phyloP scores from a whole-genome alignment of 2,888 invertebrate species.

The Hymenopus coronatus region DNA sequence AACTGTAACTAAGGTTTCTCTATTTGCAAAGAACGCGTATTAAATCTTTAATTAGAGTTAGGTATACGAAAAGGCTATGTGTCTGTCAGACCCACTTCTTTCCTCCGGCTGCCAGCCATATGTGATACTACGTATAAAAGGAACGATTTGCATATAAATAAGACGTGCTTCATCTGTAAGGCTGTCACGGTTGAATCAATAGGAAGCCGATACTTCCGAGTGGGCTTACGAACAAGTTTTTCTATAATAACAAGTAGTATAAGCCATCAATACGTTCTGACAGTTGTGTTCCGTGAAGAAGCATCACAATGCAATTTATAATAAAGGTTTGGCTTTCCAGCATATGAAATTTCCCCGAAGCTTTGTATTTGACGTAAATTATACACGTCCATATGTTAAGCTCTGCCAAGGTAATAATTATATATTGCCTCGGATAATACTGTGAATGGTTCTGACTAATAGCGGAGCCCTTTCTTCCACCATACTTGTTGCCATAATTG shows the following conservation, averaged over 20 bases:
- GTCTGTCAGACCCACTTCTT: neutral
- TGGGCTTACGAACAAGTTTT: neutral
- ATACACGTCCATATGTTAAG: neutral
- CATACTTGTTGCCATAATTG: neutral
- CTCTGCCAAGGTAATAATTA: neutral
- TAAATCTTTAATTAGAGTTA: neutral
- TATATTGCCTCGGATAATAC: neutral
- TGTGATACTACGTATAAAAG: neutral
- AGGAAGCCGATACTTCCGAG: neutral
- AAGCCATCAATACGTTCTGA: neutral
- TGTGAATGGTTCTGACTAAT: neutral
- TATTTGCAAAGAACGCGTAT: neutral
- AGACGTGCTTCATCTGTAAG: neutral
- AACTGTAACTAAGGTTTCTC: too few species aligned
- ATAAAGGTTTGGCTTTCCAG: neutral
- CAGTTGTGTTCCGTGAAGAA: neutral
- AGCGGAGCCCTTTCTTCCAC: neutral
- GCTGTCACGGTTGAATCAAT: neutral
- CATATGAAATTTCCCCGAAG: neutral
- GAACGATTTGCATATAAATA: neutral
- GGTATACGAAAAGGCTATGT: neutral
- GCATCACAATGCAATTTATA: neutral
- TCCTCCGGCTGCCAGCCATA: neutral
- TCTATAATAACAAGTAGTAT: neutral
- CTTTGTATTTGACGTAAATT: neutral